A percentile compares a stretch with the other conserved stretches of the same genome.
Conservation (phyloP, 2,113 vertebrate species). For the Bos javanicus region DNA sequence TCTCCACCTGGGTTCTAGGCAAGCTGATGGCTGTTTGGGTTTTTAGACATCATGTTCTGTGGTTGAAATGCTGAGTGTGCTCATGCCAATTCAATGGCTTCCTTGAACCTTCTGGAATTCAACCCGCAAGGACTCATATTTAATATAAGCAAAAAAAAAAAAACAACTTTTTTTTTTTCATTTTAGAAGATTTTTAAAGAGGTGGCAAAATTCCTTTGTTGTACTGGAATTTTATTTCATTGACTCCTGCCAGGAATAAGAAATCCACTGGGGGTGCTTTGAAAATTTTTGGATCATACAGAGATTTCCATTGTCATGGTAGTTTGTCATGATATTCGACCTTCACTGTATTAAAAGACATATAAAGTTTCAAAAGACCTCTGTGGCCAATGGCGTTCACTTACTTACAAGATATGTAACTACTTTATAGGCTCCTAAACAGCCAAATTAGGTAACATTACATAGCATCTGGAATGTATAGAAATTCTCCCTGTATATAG, state of each 20-base stretch:
- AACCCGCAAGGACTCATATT: constrained; percentile 41
- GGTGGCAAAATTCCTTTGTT: constrained; percentile 44
- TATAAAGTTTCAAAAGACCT: constrained; percentile 61
- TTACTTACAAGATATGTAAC: constrained; percentile 50
- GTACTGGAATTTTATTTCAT: constrained; percentile 37
- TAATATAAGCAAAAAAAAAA: constrained; percentile 4
- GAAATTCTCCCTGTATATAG: not conserved
- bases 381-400: constrained; percentile 33
- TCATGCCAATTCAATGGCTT: not conserved
- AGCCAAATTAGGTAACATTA: constrained; percentile 60
- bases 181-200: constrained; percentile 51
- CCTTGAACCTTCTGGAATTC: constrained; percentile 63
- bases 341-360: constrained; percentile 51
- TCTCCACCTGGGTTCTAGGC: constrained; percentile 42
- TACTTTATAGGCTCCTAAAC: constrained; percentile 31
- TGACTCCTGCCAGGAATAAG: constrained; percentile 40
- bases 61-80: not conserved
- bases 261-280: not conserved
- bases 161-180: not conserved
- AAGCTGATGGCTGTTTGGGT: not conserved
- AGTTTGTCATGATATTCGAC: constrained; percentile 42
- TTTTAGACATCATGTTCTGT: not conserved
- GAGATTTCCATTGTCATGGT: constrained; percentile 32
- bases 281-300: constrained; percentile 36
- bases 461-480: constrained; percentile 41